Evolutionary conservation across 2,797 vertebrate genomes (phyloP).

Genomic region (Periophthalmus magnuspinnatus): DNA sequence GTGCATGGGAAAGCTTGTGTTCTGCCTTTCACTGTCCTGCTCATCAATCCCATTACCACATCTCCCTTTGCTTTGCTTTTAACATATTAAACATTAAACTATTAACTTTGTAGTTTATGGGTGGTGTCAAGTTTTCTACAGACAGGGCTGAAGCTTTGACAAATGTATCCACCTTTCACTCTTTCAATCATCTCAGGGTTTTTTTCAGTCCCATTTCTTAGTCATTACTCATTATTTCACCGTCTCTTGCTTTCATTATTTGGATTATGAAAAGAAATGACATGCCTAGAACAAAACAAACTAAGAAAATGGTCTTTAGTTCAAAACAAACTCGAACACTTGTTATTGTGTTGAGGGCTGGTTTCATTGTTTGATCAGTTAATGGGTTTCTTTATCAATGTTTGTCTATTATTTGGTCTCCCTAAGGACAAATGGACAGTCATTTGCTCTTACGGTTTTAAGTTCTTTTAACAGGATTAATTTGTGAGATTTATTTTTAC

Average conservation of each 20-base stretch:
- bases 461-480: slow-evolving; percentile 52
- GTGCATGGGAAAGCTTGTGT: slow-evolving; percentile 48
- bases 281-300: slow-evolving; percentile 77
- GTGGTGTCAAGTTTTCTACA: neutral
- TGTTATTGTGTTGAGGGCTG: slow-evolving; percentile 69
- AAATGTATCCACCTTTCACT: slow-evolving; percentile 33
- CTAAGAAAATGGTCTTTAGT: slow-evolving; percentile 86
- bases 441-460: slow-evolving; percentile 71
- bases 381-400: slow-evolving; percentile 57
- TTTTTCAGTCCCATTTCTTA: slow-evolving; percentile 12
- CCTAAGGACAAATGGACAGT: slow-evolving; percentile 71
- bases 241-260: slow-evolving; percentile 26
- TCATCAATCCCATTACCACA: slow-evolving; percentile 25
- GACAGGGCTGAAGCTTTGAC: slow-evolving; percentile 28
- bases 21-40: slow-evolving; percentile 33
- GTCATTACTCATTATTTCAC: slow-evolving; percentile 12
- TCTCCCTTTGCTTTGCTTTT: slow-evolving; percentile 23
- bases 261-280: slow-evolving; percentile 62
- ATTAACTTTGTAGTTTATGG: slow-evolving; percentile 18
- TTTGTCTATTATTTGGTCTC: slow-evolving; percentile 59
- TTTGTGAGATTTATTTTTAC: slow-evolving; percentile 38
- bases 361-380: slow-evolving; percentile 69
- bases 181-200: slow-evolving; percentile 25
- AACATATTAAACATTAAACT: neutral
- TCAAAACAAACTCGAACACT: slow-evolving; percentile 69